Percentiles rank a stretch among this genome's conserved stretches.
These are phyloP conservation scores for Bucorvus abyssinicus DNA, from an alignment of 2,797 vertebrate genomes.

Conservation along the genomic window DNA sequence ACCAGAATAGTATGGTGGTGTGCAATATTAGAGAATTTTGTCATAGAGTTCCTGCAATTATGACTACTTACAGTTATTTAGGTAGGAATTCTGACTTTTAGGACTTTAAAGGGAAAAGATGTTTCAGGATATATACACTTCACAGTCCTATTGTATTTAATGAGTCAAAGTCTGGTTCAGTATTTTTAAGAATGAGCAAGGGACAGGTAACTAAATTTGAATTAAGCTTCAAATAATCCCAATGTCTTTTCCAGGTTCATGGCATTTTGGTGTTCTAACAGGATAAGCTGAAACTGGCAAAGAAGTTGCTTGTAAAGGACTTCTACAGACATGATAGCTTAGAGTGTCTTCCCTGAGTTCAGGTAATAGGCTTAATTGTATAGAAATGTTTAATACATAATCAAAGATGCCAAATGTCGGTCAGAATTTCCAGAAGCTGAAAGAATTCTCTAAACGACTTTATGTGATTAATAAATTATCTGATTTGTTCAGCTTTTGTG, in stretches of 20 bases:
- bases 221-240: neutral
- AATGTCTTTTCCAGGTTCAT: neutral
- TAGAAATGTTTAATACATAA: neutral
- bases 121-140: neutral
- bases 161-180: neutral
- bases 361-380: neutral
- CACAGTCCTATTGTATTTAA: neutral
- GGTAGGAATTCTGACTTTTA: neutral
- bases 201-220: neutral
- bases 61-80: accelerated
- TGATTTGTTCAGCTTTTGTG: neutral
- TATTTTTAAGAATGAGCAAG: neutral
- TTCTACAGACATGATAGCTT: accelerated
- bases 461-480: neutral
- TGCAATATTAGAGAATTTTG: neutral
- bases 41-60: neutral
- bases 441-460: neutral
- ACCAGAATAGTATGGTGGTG: neutral
- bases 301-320: neutral
- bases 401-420: neutral
- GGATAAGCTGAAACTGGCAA: neutral
- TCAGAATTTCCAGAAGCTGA: neutral
- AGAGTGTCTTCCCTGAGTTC: neutral
- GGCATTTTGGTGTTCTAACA: neutral
- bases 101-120: neutral